These are phyloP conservation scores for Crotalus tigris DNA, from an alignment of 2,113 vertebrate genomes.

Conservation along the genomic window DNA sequence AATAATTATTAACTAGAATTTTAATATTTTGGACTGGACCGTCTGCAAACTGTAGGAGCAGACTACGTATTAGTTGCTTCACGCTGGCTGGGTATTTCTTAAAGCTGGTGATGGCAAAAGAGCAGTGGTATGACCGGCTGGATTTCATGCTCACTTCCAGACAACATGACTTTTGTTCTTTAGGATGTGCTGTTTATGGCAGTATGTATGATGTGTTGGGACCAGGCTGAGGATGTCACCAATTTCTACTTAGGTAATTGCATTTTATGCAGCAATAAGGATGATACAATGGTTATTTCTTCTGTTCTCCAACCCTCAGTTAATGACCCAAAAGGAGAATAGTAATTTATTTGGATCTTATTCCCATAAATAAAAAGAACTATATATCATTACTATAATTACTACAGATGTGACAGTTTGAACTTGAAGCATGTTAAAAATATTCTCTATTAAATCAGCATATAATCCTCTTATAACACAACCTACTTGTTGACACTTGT, in stretches of 20 bases:
- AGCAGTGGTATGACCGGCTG: not conserved
- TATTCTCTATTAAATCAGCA: not conserved
- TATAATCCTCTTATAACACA: not conserved
- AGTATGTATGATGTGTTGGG: not conserved
- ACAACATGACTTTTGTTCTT: constrained; percentile 14
- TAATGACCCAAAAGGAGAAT: not conserved
- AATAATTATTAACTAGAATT: not conserved
- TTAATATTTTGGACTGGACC: not conserved
- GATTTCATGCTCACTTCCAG: not conserved
- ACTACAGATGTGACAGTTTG: not conserved
- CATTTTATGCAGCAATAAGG: not conserved
- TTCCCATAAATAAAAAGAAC: not conserved
- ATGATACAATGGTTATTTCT: not conserved
- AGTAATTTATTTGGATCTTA: not conserved
- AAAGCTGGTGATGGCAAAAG: not conserved
- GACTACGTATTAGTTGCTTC: not conserved
- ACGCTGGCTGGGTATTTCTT: not conserved
- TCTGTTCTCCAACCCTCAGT: not conserved
- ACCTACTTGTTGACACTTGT: not conserved
- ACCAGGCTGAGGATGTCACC: not conserved
- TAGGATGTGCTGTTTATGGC: constrained; percentile 4
- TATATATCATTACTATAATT: not conserved
- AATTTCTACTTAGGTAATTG: not conserved
- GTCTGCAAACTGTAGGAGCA: not conserved
- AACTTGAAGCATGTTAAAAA: not conserved